phyloP scores from a whole-genome alignment of 2,113 vertebrate species.

The Trichechus manatus region DNA sequence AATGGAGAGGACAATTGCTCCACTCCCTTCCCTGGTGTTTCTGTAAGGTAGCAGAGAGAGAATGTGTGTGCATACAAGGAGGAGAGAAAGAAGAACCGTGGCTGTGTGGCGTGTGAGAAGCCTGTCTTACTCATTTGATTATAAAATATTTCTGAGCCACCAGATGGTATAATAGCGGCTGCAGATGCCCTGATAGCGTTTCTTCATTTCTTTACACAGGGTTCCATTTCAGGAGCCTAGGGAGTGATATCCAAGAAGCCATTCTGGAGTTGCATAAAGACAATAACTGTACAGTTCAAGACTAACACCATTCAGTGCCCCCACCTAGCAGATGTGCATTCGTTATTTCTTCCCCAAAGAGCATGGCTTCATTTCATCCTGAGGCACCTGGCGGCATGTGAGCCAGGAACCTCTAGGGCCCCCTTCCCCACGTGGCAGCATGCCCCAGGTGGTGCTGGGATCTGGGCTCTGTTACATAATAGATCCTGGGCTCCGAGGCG shows the following conservation, averaged over 20 bases:
- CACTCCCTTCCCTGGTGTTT: neutral
- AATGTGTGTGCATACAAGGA: accelerated
- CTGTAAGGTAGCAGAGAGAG: neutral
- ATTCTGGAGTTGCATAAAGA: neutral
- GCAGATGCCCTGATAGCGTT: neutral
- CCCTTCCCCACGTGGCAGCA: neutral
- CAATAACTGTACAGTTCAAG: neutral
- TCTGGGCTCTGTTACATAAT: constrained; percentile 9
- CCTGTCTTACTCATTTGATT: constrained; percentile 64
- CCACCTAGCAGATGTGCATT: neutral
- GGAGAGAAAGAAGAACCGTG: accelerated
- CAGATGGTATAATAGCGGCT: constrained; percentile 71
- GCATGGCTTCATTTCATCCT: accelerated
- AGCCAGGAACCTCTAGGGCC: neutral
- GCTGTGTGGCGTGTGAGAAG: accelerated
- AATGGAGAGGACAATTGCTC: accelerated
- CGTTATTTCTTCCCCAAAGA: neutral
- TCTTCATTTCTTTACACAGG: neutral
- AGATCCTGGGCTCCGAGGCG: neutral
- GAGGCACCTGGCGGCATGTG: accelerated
- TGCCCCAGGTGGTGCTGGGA: neutral
- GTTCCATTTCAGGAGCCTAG: constrained; percentile 61
- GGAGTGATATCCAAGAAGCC: constrained; percentile 33
- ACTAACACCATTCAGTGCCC: accelerated
- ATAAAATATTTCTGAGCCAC: constrained; percentile 79